Conservation (phyloP, 2,113 vertebrate species). For the Platysternon megacephalum region DNA sequence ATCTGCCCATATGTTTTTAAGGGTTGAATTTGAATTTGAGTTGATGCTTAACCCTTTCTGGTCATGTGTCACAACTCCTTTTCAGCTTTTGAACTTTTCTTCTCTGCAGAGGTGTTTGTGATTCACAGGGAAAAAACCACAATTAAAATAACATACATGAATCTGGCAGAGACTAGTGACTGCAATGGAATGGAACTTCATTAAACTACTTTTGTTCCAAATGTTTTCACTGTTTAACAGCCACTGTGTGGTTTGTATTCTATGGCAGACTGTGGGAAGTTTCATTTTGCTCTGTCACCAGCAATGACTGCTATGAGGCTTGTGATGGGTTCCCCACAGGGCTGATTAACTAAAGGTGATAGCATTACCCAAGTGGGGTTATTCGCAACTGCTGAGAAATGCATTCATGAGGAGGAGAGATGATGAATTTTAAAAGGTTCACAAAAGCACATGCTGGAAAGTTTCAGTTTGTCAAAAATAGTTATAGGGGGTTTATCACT, state of each 20-base stretch:
- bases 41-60: too few relatives aligned
- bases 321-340: too few relatives aligned
- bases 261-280: neutral
- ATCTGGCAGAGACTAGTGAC: neutral
- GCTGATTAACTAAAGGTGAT: constrained; percentile 48
- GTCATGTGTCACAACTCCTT: neutral
- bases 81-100: neutral
- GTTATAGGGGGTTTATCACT: neutral
- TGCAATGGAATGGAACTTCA: neutral
- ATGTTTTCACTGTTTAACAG: neutral
- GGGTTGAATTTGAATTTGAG: too few relatives aligned
- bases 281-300: constrained; percentile 22
- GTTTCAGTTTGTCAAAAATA: constrained; percentile 27
- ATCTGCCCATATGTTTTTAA: too few relatives aligned
- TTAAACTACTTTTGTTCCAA: neutral
- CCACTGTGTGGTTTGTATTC: neutral
- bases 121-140: neutral
- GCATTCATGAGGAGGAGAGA: neutral
- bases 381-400: constrained; percentile 24
- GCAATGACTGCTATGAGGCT: constrained; percentile 9
- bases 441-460: neutral
- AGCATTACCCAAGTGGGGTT: constrained; percentile 9
- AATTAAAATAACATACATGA: neutral
- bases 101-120: neutral
- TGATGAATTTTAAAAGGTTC: neutral